Percentiles rank a stretch among this genome's conserved stretches.
Conservation (phyloP, 1,140 invertebrate genomes). For the Drosophila ogumai region DNA sequence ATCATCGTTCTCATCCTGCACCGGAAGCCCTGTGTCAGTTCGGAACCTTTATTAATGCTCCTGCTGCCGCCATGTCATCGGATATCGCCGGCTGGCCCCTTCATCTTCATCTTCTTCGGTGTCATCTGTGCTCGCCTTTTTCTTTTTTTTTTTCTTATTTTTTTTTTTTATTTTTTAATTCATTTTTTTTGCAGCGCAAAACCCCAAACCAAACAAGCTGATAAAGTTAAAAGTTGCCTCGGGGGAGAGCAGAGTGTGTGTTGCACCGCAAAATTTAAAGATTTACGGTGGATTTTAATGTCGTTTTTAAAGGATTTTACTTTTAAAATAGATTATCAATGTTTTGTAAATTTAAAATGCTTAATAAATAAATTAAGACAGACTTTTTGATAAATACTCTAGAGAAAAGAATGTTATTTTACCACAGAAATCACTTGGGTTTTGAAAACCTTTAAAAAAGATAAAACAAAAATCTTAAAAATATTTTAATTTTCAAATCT, state of each 20-base stretch:
- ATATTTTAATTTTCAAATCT: too few relatives aligned
- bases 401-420: too few relatives aligned
- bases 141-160: neutral
- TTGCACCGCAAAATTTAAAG: conserved; percentile 20
- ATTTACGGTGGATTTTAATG: neutral
- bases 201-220: conserved; percentile 66
- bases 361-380: neutral
- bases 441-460: too few relatives aligned
- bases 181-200: conserved; percentile 20
- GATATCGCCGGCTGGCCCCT: conserved; percentile 35
- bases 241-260: conserved; percentile 15
- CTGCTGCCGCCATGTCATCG: conserved; percentile 40
- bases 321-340: neutral
- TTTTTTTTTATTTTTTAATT: conserved; percentile 34
- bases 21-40: neutral
- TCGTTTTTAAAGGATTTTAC: neutral
- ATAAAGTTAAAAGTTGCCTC: conserved; percentile 76
- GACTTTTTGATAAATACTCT: too few relatives aligned
- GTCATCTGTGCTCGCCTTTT: conserved; percentile 36
- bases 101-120: conserved; percentile 38
- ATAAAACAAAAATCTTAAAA: too few relatives aligned
- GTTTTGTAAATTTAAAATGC: neutral
- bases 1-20: neutral
- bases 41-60: conserved; percentile 25
- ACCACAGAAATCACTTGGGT: too few relatives aligned